Conservation (phyloP, 2,888 invertebrate genomes). For the Agrotis exclamationis region DNA sequence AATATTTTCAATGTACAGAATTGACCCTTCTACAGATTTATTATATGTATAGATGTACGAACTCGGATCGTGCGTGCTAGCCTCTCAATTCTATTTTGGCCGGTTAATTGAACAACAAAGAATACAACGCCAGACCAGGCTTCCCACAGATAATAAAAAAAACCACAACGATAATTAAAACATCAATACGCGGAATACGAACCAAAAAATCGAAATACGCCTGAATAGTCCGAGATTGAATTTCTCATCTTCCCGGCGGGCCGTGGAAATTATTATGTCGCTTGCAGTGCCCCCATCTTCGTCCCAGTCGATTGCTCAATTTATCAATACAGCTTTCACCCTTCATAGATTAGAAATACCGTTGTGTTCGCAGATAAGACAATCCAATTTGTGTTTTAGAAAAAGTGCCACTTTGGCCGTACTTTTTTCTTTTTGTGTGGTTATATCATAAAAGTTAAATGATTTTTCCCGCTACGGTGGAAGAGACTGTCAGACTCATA, state of each 20-base stretch:
- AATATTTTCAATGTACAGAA: too few relatives aligned
- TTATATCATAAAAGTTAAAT: too few relatives aligned
- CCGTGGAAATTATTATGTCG: constrained; percentile 88
- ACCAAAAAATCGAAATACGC: constrained; percentile 61
- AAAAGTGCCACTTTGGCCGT: too few relatives aligned
- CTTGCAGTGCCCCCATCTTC: constrained; percentile 83
- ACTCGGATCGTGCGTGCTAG: too few relatives aligned
- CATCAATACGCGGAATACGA: constrained; percentile 54
- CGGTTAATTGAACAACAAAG: constrained; percentile 36
- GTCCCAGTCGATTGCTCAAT: constrained; percentile 88
- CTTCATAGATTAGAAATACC: constrained; percentile 70
- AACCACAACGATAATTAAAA: constrained; percentile 65
- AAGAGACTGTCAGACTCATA: too few relatives aligned
- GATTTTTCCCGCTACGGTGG: too few relatives aligned
- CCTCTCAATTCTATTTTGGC: too few relatives aligned
- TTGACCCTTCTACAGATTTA: too few relatives aligned
- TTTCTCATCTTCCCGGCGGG: constrained; percentile 80
- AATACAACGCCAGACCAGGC: constrained; percentile 17
- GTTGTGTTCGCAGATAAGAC: constrained; percentile 45
- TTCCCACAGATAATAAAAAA: constrained; percentile 64
- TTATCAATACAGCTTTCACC: constrained; percentile 85
- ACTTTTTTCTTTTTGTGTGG: too few relatives aligned
- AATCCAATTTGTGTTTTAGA: too few relatives aligned
- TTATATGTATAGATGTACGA: too few relatives aligned
- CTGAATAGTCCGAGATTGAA: constrained; percentile 76